Evolutionary conservation across 2,888 invertebrate species (phyloP).

Genomic region (Tipula helvola): DNA sequence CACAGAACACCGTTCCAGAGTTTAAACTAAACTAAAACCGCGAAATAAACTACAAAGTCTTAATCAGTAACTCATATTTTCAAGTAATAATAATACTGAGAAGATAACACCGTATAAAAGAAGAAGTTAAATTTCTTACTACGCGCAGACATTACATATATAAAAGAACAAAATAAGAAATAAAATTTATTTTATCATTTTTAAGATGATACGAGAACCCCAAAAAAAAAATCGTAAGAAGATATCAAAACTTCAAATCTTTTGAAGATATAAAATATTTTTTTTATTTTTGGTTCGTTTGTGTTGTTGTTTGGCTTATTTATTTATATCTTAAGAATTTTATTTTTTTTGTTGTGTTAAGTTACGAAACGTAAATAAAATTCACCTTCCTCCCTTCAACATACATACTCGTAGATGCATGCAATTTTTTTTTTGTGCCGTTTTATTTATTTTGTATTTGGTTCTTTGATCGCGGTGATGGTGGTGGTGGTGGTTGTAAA

Average conservation of each 20-base stretch:
- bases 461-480: not conserved
- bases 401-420: not conserved
- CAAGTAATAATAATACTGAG: not conserved
- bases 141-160: not conserved
- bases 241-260: not conserved
- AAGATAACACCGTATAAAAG: not conserved
- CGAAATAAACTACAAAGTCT: not conserved
- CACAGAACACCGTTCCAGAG: not conserved
- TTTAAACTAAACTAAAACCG: not conserved
- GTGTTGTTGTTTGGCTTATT: not conserved
- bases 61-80: slow-evolving; percentile 4
- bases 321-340: not conserved
- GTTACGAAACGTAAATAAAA: not conserved
- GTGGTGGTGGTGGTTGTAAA: not conserved
- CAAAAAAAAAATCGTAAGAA: not conserved
- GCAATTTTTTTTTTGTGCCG: not conserved
- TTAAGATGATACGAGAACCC: not conserved
- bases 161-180: not conserved
- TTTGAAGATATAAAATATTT: not conserved
- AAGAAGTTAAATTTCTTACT: not conserved
- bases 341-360: not conserved
- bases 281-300: not conserved
- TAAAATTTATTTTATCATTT: not conserved
- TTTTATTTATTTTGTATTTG: not conserved
- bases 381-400: not conserved